Conservation (phyloP, 2,113 vertebrate species). For the Uria lomvia region DNA sequence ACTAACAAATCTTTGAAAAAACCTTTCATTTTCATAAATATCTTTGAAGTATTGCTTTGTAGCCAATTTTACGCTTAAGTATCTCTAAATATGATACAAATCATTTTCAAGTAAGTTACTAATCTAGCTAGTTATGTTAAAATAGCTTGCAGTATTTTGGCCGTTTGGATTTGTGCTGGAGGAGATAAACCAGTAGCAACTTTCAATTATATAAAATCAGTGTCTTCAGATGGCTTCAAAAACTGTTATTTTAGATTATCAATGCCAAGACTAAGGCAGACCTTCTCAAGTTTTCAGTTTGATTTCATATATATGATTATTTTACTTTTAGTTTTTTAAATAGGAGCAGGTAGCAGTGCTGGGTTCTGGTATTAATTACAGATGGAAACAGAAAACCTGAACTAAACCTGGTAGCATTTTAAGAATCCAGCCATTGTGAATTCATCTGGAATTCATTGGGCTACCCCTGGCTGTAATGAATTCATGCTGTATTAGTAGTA, state of each 20-base stretch:
- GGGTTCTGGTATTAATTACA: conserved; percentile 48
- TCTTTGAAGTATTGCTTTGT: neutral
- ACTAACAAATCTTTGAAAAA: neutral
- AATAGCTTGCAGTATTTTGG: neutral
- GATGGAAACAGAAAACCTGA: conserved; percentile 49
- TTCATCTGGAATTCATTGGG: conserved; percentile 62
- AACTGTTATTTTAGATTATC: neutral
- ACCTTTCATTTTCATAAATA: neutral
- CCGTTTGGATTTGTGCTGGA: neutral
- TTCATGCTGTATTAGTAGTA: conserved; percentile 54
- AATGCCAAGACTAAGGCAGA: neutral
- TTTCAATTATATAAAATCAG: neutral
- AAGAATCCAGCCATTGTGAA: conserved; percentile 52
- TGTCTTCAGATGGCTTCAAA: neutral
- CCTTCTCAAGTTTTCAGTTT: neutral
- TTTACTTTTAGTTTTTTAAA: neutral
- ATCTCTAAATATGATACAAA: neutral
- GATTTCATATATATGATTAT: neutral
- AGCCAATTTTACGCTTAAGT: neutral
- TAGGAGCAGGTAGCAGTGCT: conserved; percentile 21
- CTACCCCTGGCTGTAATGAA: conserved; percentile 51
- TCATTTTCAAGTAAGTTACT: neutral
- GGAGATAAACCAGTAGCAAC: neutral
- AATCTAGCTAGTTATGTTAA: neutral
- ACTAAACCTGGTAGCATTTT: conserved; percentile 60